Conservation (phyloP, 2,888 invertebrate species). For the Drosophila stalkeri region DNA sequence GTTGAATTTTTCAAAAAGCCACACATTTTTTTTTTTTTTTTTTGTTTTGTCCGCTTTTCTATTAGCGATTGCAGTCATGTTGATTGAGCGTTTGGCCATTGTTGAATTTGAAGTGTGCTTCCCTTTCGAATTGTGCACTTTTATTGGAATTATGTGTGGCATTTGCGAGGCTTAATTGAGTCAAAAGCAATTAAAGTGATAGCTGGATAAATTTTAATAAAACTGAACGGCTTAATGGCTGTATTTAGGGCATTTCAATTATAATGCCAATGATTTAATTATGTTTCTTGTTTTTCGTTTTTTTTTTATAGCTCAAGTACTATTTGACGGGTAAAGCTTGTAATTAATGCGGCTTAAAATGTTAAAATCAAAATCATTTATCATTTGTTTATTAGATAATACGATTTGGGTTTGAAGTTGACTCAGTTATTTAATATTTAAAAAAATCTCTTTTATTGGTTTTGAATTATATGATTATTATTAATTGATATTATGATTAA, state of each 20-base stretch:
- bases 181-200: constrained; percentile 9
- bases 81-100: constrained; percentile 19
- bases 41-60: too few species aligned
- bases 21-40: neutral
- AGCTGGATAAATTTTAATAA: constrained; percentile 10
- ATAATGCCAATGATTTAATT: constrained; percentile 1
- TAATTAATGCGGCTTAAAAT: neutral
- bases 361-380: neutral
- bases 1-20: constrained; percentile 28
- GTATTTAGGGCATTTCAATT: constrained; percentile 1
- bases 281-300: neutral
- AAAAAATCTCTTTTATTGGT: too few species aligned
- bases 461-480: too few species aligned
- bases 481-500: too few species aligned
- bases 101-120: constrained; percentile 2
- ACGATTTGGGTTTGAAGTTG: too few species aligned
- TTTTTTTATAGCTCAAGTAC: neutral
- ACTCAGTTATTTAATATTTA: too few species aligned
- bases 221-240: neutral
- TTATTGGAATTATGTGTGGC: constrained; percentile 11
- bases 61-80: constrained; percentile 29
- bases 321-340: neutral
- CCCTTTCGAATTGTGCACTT: neutral
- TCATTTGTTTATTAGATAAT: too few species aligned
- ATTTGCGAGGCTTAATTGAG: constrained; percentile 7